Base-by-base conservation (phyloP, 1,140 invertebrate genomes). In the Dendrolimus punctatus region DNA sequence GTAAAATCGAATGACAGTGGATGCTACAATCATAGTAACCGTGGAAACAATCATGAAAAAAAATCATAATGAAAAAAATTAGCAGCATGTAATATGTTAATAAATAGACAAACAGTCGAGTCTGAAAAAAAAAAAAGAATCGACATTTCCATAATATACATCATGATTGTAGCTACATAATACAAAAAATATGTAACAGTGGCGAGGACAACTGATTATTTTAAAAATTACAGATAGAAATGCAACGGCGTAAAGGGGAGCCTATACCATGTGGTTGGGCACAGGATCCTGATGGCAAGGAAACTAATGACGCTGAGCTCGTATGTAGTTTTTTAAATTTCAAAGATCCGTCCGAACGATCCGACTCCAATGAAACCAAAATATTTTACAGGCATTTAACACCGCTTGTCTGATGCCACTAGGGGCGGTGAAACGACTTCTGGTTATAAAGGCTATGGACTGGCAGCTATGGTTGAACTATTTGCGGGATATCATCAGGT, bases 391-490 rank as follows among this genome's bases (percentile, higher is more conserved):
- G 61, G 95, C 94, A 0, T 90, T 91, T 51, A 74, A 90, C 9
- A 90, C 89, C 1, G 88, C 83, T 0, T 91, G 91, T 53, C 80
- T 98, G 4, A 51, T 96, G 89, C 96, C 96, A 0, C 73, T 98
- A 0, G 97, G 5, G 96, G 96, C 2, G 60, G 85, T 0, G 96
- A 98, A 76, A 68, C 83, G 0, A 91, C 90, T 41, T 93, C 92
- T 8, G 96, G 96, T 1, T 98, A 98, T 79, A 98, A 99, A 80
- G 97, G 97, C 1, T 98, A 92, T 63, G 97, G 97, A 0, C 71
- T 99, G 4, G 92, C 91, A 0, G 89, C 95, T 55, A 91, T 98
- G 91, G 95, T 98, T 1, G 97, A 99, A 74, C 82, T 94, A 37
- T 93, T 95, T 93, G 91, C 64, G 95, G 94, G 7, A 90, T 96